A percentile compares a stretch with the other conserved stretches of the same genome.
These are phyloP conservation scores for Gryllus bimaculatus DNA, from an alignment of 1,140 invertebrate genomes.

Conservation along the genomic window DNA sequence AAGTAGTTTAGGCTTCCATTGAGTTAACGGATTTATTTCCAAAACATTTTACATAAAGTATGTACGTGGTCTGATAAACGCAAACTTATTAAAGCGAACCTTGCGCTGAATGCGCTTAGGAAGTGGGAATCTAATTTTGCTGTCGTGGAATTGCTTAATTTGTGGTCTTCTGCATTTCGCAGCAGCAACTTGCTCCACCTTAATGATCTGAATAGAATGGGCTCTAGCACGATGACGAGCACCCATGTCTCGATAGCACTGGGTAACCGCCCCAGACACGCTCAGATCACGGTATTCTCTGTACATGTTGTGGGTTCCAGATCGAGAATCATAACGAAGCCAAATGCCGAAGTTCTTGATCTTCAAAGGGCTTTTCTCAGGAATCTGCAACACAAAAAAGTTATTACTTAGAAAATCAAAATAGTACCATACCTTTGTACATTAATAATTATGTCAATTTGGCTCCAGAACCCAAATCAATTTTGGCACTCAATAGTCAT, in stretches of 20 bases:
- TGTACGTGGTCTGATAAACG: conserved; percentile 84
- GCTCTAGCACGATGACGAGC: conserved; percentile 94
- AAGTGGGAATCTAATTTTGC: conserved; percentile 91
- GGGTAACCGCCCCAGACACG: conserved; percentile 90
- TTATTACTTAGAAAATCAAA: not conserved
- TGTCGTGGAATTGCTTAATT: conserved; percentile 97
- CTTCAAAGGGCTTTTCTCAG: conserved; percentile 82
- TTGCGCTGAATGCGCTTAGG: conserved; percentile 83
- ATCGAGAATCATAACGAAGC: conserved; percentile 94
- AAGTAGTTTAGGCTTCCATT: not conserved
- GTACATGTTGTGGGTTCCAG: conserved; percentile 99
- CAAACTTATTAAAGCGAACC: conserved; percentile 68
- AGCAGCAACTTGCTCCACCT: conserved; percentile 84
- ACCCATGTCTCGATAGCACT: conserved; percentile 99
- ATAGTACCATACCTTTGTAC: not conserved
- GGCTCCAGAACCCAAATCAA: not conserved
- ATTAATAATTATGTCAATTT: not conserved
- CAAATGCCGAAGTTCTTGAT: conserved; percentile 99
- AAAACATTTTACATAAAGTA: conserved; percentile 69
- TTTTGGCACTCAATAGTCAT: not conserved
- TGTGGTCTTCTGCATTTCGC: conserved; percentile 82
- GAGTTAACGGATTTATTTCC: conserved; percentile 13
- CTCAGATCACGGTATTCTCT: conserved; percentile 96
- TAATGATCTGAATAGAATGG: conserved; percentile 93
- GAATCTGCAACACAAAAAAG: conserved; percentile 44